Base-by-base conservation (phyloP, 2,113 vertebrate genomes). In the Tragulus kanchil region DNA sequence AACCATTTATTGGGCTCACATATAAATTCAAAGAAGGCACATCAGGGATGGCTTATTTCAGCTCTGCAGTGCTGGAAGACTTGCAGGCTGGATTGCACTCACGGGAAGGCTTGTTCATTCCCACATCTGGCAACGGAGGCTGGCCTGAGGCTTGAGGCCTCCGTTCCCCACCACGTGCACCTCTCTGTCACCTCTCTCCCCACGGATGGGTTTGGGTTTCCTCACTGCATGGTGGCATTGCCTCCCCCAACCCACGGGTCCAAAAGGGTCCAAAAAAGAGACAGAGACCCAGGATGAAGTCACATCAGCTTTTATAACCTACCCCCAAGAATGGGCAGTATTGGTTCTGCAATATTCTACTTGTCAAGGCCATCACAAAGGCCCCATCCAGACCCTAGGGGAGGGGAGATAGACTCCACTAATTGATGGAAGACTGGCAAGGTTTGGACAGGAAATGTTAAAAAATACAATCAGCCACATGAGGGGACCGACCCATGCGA, bases 11-110 rank as follows among this genome's bases (percentile, higher is more conserved):
- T 52, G 54, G 56, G 28, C 17, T 78, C n/a, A 64, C 0, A 1
- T 48, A 42, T 62, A 75, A 42, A 88, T 56, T 52, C 62, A 87
- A 90, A 59, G 71, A 71, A 28, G 42, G 16, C 26, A 69, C 36
- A 21, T 42, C n/a, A 62, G 17, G 17, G 8, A 25, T 1, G 26
- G 26, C 73, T 75, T 59, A 23, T 25, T 69, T 89, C 54, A 45
- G 21, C 14, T 45, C 31, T 15, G 13, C 0, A 0, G 36, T n/a
- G 52, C 77, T 26, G n/a, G 31, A 58, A 58, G 50, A 54, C n/a
- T 56, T 1, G 2, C 21, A 69, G 77, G 9, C 56, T 52, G 50
- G 42, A 16, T n/a, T 5, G 31, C 1, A 1, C 21, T 77, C 54
- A 6, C 1, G 1, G 42, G 36, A 67, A 67, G 17, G 25, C 59